Base-by-base conservation (phyloP, 2,888 invertebrate genomes). In the Tipula lateralis region DNA sequence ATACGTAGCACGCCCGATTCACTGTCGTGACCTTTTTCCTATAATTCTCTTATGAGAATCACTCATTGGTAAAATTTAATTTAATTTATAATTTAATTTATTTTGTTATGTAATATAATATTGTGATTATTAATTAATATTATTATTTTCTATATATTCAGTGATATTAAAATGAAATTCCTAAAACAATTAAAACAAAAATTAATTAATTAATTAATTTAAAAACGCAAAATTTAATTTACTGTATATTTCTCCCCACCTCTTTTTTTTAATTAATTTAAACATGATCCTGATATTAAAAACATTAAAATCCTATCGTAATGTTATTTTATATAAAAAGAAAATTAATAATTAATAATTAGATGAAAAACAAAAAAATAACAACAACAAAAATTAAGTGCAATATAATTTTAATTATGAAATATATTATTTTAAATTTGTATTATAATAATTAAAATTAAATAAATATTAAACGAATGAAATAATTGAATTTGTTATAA, bases 1-100 rank as follows among this genome's bases (percentile, higher is more conserved):
- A 50, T 44, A 29, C 84, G 44, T 29, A 44, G 84, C 16, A 84
- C 44, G 44, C 84, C 84, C 29, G 44, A 84, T 29, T 29, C 84
- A 44, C 84, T 84, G 30, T 84, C 84, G 84, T 84, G 84, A 84
- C 84, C 84, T 29, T 84, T 34, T 84, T 84, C 44, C 84, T 44
- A 44, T 29, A 84, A 84, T 84, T 84, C 84, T 50, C 84, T 84
- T 2, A 84, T 84, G 84, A 84, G 84, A 44, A 84, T 84, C 29
- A 50, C 84, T 4, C 84, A 84, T 44, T 84, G 84, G 84, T 84
- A 50, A 84, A 84, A 36, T 24, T 44, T 44, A 36, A 44, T 44
- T 66, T 66, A 9, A 66, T 66, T 66, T 66, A 66, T 66, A 66
- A 66, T 66, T 66, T 66, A 66, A 66, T 66, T 66, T 66, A 66